Evolutionary conservation across 2,888 invertebrate species (phyloP), one percentile per base, ranked within the genome.

Genomic region (Heteropelma amictum): DNA sequence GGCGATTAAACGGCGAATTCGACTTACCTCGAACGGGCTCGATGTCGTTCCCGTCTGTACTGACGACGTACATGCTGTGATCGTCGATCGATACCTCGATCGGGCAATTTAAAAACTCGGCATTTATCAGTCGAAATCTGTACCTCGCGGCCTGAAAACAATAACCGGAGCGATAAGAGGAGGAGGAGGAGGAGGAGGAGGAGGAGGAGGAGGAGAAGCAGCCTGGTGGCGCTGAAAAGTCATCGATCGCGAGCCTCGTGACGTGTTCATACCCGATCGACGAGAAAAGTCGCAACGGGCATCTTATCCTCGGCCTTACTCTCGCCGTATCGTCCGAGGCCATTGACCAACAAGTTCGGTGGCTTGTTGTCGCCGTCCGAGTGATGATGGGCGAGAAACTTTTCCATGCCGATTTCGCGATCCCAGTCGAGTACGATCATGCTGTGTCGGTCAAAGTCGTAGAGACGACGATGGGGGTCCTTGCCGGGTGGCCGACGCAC

Each of bases 31-130:
- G 92, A 60, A 95, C 90, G 1, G 96, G 93, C 81, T 94, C 92
- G 79, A 97, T 88, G 80, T 96, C 94, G 81, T 93, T 93, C 1
- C 96, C 96, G 88, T 97, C 97, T 2, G 94, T 93, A 72, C 93
- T 93, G 58, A 97, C 94, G 35, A 96, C 91, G 0, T 92, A 92
- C 77, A 97, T 90, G 14, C 93, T 95, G 87, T 97, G 97, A 82
- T 95, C 94, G 81, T 97, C 96, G 4, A 97, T 91, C 0, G 96
- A 95, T 78, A 97, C 87, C 85, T 95, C 94, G 68, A 96, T 93
- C 0, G 97, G 97, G 80, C 97, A 97, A 87, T 97, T 97, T 45
- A 97, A 91, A 85, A 96, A 95, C 84, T 95, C 96, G 0, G 96
- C 95, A 83, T 96, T 96, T 82, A 97, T 94, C 54, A 96, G 89